Base-by-base conservation (phyloP, 2,797 vertebrate genomes). In the Myotis findleyi region DNA sequence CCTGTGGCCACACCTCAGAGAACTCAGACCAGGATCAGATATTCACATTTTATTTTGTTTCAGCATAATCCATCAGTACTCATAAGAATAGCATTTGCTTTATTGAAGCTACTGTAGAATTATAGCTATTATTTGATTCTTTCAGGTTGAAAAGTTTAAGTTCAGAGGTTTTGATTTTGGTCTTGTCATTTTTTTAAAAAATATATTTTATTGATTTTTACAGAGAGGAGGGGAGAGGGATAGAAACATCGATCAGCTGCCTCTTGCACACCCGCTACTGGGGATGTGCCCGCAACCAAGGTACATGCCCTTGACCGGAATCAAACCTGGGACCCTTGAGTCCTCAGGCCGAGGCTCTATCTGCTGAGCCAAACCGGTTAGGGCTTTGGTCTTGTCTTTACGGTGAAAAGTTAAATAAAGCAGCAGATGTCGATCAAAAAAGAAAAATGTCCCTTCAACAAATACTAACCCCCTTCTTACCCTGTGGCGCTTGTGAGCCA, bases 151-250 rank as follows among this genome's bases (percentile, higher is more conserved):
- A 89, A 91, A 88, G 85, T 71, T 5, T 12, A 66, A 84, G 18
- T 90, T 93, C 47, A 17, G 12, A 81, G 41, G 47, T 76, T 88
- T 95, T 92, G 25, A 27, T 87, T 88, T 93, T 59, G 47, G 36
- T 57, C 49, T 89, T 64, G 23, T 59, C 62, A n/a, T n/a, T 36
- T 36, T 36, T 36, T 36, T 36, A 36, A 36, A 36, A 36, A 2
- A 36, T 36, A 36, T 36, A 36, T 36, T 2, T 36, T 36, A 36
- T 36, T 36, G 36, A 36, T 36, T 36, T 36, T 36, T 36, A 36
- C 36, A 36, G 36, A 36, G 36, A 36, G 36, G 36, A 36, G 36
- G 36, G 36, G 36, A 36, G 36, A 36, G 36, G 36, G 36, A 36
- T 36, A 36, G 36, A 36, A 36, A 36, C 36, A 36, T 36, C 36